Evolutionary conservation across 2,888 invertebrate species (phyloP), one percentile per base, ranked within the genome.

Genomic region (Caenorhabditis sp.): DNA sequence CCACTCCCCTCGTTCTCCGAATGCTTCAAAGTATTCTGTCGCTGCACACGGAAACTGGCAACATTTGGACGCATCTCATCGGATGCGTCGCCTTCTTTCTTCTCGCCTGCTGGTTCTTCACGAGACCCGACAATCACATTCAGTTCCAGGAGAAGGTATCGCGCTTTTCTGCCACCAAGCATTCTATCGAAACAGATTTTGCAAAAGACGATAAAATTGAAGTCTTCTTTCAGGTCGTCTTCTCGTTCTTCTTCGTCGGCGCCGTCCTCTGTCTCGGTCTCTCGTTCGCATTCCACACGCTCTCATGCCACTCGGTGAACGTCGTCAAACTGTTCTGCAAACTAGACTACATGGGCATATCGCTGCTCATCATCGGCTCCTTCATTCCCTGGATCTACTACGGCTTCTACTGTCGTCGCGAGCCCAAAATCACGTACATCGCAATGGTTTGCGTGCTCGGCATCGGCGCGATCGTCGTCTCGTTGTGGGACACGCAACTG

Each of bases 361-460:
- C 97, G 22, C 91, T 99, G 89, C 92, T 99, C 74, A 99, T 98
- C 79, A 96, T 98, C 94, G 98, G 98, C 41, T 97, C 97, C 45
- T 98, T 98, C 92, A 96, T 99, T 83, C 99, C 99, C 39, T 99
- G 98, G 98, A 92, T 99, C 32, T 98, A 99, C 90, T 99, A 99
- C 90, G 96, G 97, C 87, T 99, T 99, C 92, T 99, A 99, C 91
- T 99, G 99, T 43, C 83, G 88, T 11, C 65, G 80, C 32, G 85
- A 86, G 58, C 88, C 88, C 2, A 88, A 87, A 76, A 70, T 88
- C 50, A 85, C 95, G 88, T 95, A 97, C 91, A 91, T 97, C 88
- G 79, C 79, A 11, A 82, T 82, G 82, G 82, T 82, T 9, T 74
- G 59, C 41, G 79, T 82, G 3, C 61, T 82, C 4, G 82, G 82